phyloP scores from a whole-genome alignment of 1,140 invertebrate species.

The Drosophila watanabei region DNA sequence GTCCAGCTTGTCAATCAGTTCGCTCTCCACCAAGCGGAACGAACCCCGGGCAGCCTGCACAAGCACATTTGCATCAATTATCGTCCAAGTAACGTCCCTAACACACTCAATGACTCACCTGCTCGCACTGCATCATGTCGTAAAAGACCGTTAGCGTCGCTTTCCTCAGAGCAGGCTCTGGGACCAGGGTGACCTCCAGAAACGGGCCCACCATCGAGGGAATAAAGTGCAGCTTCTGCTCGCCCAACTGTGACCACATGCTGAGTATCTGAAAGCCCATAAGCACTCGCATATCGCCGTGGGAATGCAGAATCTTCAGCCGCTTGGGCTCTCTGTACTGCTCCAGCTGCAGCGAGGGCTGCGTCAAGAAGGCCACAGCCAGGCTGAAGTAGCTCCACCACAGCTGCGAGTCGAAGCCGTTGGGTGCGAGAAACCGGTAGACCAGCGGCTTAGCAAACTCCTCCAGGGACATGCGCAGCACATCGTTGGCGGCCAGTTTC shows the following conservation, averaged over 20 bases:
- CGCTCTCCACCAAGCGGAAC: constrained; percentile 95
- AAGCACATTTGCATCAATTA: constrained; percentile 7
- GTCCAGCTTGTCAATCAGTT: constrained; percentile 97
- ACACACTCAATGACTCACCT: constrained; percentile 85
- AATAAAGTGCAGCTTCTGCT: constrained; percentile 93
- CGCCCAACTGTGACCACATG: constrained; percentile 96
- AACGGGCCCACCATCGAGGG: constrained; percentile 97
- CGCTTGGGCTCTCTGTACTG: constrained; percentile 93
- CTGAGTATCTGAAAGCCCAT: constrained; percentile 97
- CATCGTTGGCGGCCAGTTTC: constrained; percentile 95
- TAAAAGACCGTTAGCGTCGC: constrained; percentile 98
- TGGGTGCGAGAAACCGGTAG: constrained; percentile 91
- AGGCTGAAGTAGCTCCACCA: constrained; percentile 97
- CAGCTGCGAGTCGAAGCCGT: constrained; percentile 89
- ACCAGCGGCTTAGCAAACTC: constrained; percentile 95
- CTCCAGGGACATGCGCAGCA: constrained; percentile 94
- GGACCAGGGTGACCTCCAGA: constrained; percentile 96
- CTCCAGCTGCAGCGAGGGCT: constrained; percentile 94
- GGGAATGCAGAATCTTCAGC: constrained; percentile 92
- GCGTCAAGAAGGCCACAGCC: constrained; percentile 94
- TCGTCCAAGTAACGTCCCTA: not conserved
- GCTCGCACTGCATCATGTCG: constrained; percentile 98
- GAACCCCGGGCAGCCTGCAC: constrained; percentile 84
- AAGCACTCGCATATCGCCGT: constrained; percentile 96
- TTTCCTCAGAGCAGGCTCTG: constrained; percentile 94